Evolutionary conservation across 1,140 invertebrate genomes (phyloP), one percentile per base, ranked within the genome.

Genomic region (Drosophila rufa): DNA sequence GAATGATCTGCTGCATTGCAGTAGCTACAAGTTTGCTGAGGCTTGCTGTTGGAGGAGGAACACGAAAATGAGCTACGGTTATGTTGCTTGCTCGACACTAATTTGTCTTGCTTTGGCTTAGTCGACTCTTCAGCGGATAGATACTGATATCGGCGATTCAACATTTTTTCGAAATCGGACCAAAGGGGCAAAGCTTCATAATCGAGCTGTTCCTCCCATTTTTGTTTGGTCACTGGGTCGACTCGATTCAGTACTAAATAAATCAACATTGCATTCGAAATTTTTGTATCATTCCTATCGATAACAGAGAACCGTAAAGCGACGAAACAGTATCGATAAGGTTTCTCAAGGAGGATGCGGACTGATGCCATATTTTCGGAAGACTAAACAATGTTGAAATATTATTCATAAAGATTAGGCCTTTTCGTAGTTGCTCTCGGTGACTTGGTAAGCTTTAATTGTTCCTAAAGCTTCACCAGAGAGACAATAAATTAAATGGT

Each of bases 371-470:
- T 42, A 14, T 42, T 42, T 42, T 42, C 12, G 40, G 40, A 42
- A 45, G 43, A 11, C 7, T 45, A 47, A 47, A 14, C 45, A 50
- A 50, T 50, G 47, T 50, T 50, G 14, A 50, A 27, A 27, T 50
- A 50, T 50, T 50, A 50, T 50, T 46, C 12, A 12, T 46, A 46
- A 46, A 14, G 3, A 46, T 22, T 12, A 46, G 45, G 19, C 45
- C 22, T 27, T 50, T 22, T 14, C n/a, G n/a, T n/a, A n/a, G n/a
- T n/a, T n/a, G n/a, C n/a, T n/a, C n/a, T n/a, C n/a, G n/a, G n/a
- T n/a, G n/a, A n/a, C n/a, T n/a, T n/a, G n/a, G n/a, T n/a, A n/a
- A n/a, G n/a, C n/a, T n/a, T n/a, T n/a, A n/a, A n/a, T n/a, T n/a
- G n/a, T n/a, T n/a, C n/a, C n/a, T n/a, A n/a, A n/a, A n/a, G n/a